Base-by-base conservation (phyloP, 2,113 vertebrate genomes). In the Megaleporinus macrocephalus region DNA sequence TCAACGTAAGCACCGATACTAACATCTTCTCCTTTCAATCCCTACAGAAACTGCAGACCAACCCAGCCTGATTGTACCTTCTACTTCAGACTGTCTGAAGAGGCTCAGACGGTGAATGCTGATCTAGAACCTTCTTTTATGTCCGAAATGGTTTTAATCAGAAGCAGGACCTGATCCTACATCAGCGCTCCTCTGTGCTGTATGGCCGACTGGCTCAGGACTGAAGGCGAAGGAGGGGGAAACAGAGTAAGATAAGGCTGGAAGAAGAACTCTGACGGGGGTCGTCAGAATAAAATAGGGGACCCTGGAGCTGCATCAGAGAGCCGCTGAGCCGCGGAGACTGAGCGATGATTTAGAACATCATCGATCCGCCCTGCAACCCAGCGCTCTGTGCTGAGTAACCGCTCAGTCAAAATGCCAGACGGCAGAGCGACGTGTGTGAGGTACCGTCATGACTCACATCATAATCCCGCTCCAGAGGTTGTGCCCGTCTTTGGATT, bases 261-360 rank as follows among this genome's bases (percentile, higher is more conserved):
- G 16, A 12, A 22, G 66, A 70, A 13, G 2, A 14, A 20, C 33
- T 70, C 66, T 24, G 66, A 24, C 66, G 10, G 33, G 66, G 66
- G 66, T 70, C 29, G 36, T 61, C 59, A 73, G 47, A 71, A 51
- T 53, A 51, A 49, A 63, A 71, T 6, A 22, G 51, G 20, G n/a
- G 53, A 44, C 33, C 26, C 68, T n/a, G 78, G 68, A 57, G 68
- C 55, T 72, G 16, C 61, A 66, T 66, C 24, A 68, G 33, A 26
- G 26, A 83, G 73, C 51, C 44, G 69, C 49, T 61, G 73, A 73
- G 41, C 68, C 18, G 12, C 11, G 55, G 59, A 73, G 77, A 4
- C 49, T 20, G 71, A 36, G 70, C 24, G 62, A 80, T 73, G 59
- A 80, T 80, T 80, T 80, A 53, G 70, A 26, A n/a, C 26, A 30